A percentile compares a stretch with the other conserved stretches of the same genome.
Evolutionary conservation across 2,888 invertebrate genomes (phyloP).

Genomic region (Drosophila emarginata): DNA sequence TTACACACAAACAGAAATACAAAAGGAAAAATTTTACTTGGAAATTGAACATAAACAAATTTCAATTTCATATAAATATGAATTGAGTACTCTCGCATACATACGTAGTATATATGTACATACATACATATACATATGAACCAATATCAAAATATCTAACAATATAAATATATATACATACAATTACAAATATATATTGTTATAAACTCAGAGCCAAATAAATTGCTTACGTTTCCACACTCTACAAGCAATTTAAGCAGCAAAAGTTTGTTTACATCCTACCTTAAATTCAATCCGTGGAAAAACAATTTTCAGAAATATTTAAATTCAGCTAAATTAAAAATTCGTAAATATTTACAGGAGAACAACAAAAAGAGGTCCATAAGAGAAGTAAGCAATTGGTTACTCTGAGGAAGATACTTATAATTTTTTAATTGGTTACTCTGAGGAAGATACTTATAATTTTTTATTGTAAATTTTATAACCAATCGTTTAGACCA

Average conservation of each 20-base stretch:
- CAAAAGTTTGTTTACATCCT: slow-evolving; percentile 1
- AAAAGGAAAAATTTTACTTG: background rate
- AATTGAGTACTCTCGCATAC: background rate
- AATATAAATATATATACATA: no score
- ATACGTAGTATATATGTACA: background rate
- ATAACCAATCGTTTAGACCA: no score
- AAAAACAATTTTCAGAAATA: background rate
- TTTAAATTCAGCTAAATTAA: no score
- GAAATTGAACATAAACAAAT: slow-evolving; percentile 18
- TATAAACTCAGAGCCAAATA: background rate
- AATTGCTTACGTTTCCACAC: background rate
- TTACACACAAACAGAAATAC: background rate
- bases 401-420: no score
- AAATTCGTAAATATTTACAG: background rate
- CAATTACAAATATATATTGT: no score
- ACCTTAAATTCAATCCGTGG: background rate
- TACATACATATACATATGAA: background rate
- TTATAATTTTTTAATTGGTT: no score
- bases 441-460: no score
- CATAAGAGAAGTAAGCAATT: no score
- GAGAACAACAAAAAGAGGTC: no score
- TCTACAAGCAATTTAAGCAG: background rate
- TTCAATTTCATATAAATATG: background rate
- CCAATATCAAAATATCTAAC: no score
- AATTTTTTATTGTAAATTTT: no score